These are phyloP conservation scores for Gorsachius goisagi DNA, from an alignment of 2,113 vertebrate species.

Conservation along the genomic window DNA sequence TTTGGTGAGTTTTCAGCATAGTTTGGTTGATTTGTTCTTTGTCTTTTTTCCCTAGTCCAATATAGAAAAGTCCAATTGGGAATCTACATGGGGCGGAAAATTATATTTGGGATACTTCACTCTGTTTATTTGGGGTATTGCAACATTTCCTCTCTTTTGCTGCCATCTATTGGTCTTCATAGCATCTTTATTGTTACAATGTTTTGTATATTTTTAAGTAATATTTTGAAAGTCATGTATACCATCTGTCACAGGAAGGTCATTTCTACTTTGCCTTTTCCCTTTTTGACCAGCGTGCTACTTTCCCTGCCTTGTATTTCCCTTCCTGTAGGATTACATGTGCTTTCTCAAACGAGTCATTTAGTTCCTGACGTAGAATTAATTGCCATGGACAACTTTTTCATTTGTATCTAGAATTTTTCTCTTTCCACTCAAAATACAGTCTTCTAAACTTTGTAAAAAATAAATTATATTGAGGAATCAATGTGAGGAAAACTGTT, in stretches of 20 bases:
- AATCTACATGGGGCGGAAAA: neutral
- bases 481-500: neutral
- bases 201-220: neutral
- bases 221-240: neutral
- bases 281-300: neutral
- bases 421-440: neutral
- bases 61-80: neutral
- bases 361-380: neutral
- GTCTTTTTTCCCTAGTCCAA: neutral
- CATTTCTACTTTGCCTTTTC: neutral
- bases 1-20: constrained; percentile 83
- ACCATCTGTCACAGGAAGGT: neutral
- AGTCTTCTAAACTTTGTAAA: neutral
- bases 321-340: neutral
- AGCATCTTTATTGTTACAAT: neutral
- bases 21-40: neutral
- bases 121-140: neutral
- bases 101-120: neutral
- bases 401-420: neutral
- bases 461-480: neutral
- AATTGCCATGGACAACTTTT: neutral
- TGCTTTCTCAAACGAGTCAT: neutral
- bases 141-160: neutral
- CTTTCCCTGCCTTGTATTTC: neutral
- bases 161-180: neutral